Base-by-base conservation (phyloP, 2,797 vertebrate species). In the Neosilurus mollespiculum region DNA sequence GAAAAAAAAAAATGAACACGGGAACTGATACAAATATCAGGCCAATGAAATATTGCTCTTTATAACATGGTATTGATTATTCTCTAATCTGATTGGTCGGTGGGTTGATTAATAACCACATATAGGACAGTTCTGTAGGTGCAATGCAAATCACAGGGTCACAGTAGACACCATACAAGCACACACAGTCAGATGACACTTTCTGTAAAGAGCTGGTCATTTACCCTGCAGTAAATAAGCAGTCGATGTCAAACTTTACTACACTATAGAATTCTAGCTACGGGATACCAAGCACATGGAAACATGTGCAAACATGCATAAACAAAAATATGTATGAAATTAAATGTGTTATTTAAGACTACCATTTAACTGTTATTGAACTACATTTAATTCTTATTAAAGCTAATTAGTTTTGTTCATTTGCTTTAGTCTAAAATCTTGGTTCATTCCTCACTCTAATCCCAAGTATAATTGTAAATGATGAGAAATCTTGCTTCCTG, bases 61-160 rank as follows among this genome's bases (percentile, higher is more conserved):
- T n/a, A n/a, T 30, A 14, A 37, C 56, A 20, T 16, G 11, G 53
- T 16, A 0, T 51, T 75, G 24, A 2, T n/a, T 6, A 56, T 26
- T 30, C 24, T 73, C 51, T 59, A 59, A 77, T 61, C 73, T 37
- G 30, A 22, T 14, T n/a, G 11, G 9, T 20, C n/a, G 15, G 43
- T n/a, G n/a, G 5, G 11, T 22, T 70, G 67, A 73, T 56, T 56
- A 73, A 73, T 54, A 26, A 18, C 49, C 16, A 51, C 49, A 26
- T 15, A 24, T 54, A 34, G 11, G 15, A 58, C 72, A 75, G 56
- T 15, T 58, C 24, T 56, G 16, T 73, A 26, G 51, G 15, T 56
- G 71, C 26, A 34, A 72, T 26, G 24, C 70, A 54, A 26, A 72
- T 72, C 49, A 72, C 51, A 72, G n/a, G 14, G n/a, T 72, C n/a